Evolutionary conservation across 2,113 vertebrate genomes (phyloP).

Genomic region (Oreamnos americanus): DNA sequence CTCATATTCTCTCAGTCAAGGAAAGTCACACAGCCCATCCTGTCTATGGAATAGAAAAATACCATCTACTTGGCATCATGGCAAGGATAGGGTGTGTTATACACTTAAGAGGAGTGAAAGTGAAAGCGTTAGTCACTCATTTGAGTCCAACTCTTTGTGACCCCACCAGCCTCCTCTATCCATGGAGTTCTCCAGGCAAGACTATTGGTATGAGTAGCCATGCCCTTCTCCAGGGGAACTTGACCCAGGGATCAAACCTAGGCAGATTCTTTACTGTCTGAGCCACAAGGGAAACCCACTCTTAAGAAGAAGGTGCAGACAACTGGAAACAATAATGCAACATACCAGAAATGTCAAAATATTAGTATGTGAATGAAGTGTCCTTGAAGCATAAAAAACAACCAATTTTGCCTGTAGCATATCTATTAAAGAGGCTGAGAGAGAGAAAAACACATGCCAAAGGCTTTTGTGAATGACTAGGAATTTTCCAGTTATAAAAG

Average conservation of each 20-base stretch:
- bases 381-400: not conserved
- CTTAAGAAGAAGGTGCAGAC: not conserved
- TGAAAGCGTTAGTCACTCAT: not conserved
- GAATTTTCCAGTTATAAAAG: not conserved
- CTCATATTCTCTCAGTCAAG: not conserved
- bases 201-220: not conserved
- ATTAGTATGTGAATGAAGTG: not conserved
- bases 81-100: rapidly evolving
- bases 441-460: not conserved
- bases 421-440: not conserved
- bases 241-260: not conserved
- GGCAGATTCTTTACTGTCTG: not conserved
- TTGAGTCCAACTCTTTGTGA: rapidly evolving
- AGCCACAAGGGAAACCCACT: not conserved
- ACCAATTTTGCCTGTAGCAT: not conserved
- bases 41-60: not conserved
- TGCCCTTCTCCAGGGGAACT: not conserved
- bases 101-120: not conserved
- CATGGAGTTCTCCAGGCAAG: not conserved
- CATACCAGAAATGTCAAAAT: not conserved
- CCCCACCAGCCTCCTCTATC: not conserved
- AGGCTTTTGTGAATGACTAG: not conserved
- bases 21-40: not conserved
- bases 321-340: not conserved
- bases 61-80: too few species aligned